Percentiles rank a stretch among this genome's conserved stretches.
Conservation (phyloP, 2,797 vertebrate genomes). For the Anniella stebbinsi region DNA sequence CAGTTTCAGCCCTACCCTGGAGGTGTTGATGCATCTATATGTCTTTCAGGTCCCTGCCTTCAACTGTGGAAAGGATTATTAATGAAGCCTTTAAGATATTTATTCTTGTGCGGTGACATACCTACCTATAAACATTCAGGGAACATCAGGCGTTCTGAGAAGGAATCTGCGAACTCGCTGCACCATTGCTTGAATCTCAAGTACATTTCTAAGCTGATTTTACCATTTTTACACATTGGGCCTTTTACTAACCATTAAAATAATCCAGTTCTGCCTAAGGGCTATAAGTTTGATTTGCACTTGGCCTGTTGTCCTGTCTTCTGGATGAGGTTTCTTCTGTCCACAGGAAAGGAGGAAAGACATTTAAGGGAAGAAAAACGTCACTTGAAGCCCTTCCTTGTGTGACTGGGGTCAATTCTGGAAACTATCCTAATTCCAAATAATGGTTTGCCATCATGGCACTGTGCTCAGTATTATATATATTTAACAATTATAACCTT, state of each 20-base stretch:
- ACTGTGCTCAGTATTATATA: not conserved
- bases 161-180: conserved; percentile 50
- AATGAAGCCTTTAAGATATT: conserved; percentile 51
- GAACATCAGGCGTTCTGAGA: conserved; percentile 33
- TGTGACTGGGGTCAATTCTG: not conserved
- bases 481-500: not conserved
- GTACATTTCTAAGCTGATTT: conserved; percentile 57
- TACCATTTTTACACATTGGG: conserved; percentile 57
- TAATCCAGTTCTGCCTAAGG: not conserved
- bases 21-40: conserved; percentile 22
- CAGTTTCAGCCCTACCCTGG: not conserved
- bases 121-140: conserved; percentile 52
- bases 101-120: conserved; percentile 46
- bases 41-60: conserved; percentile 21
- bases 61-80: conserved; percentile 22
- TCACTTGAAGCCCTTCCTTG: not conserved
- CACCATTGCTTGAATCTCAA: conserved; percentile 56
- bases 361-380: not conserved
- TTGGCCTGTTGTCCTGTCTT: not conserved
- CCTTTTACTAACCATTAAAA: conserved; percentile 2
- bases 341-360: not conserved
- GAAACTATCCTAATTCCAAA: not conserved
- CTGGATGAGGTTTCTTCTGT: not conserved
- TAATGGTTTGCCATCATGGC: not conserved
- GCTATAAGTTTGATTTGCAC: not conserved